A percentile compares a stretch with the other conserved stretches of the same genome.
These are phyloP conservation scores for Adelosebastes latens DNA, from an alignment of 2,797 vertebrate species.

Conservation along the genomic window DNA sequence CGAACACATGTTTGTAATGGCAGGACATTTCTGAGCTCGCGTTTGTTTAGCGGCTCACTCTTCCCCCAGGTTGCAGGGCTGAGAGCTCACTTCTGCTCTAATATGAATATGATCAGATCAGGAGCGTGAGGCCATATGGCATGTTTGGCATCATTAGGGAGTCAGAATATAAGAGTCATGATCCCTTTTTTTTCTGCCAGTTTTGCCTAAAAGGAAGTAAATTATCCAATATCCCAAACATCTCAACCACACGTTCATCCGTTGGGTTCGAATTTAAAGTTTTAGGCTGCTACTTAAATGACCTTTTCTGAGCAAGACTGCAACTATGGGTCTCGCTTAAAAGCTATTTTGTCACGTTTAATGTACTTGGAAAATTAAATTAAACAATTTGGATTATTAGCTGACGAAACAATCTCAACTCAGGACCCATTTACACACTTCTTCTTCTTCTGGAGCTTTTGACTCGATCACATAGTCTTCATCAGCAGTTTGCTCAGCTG, in stretches of 20 bases:
- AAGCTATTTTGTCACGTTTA: background rate
- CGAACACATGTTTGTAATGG: slow-evolving; percentile 36
- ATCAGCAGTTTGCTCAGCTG: background rate
- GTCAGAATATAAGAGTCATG: slow-evolving; percentile 16
- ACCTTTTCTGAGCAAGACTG: background rate
- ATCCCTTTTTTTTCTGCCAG: slow-evolving; percentile 12
- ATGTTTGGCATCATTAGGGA: slow-evolving; percentile 34
- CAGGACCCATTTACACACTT: background rate
- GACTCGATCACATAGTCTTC: background rate
- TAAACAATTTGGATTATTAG: no score
- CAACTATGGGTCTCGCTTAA: background rate
- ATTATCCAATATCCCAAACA: slow-evolving; percentile 11
- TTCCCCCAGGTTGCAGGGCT: slow-evolving; percentile 6
- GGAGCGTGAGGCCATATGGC: slow-evolving; percentile 33
- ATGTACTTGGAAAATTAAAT: background rate
- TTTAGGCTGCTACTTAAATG: background rate
- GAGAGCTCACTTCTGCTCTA: slow-evolving; percentile 11
- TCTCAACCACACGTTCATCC: background rate
- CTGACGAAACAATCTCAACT: background rate
- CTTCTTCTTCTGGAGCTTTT: slow-evolving; percentile 3
- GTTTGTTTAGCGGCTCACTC: slow-evolving; percentile 3
- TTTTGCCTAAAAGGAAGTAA: slow-evolving; percentile 25
- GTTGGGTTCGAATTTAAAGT: background rate
- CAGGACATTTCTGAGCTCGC: background rate
- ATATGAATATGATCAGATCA: slow-evolving; percentile 34